Conservation (phyloP, 2,888 invertebrate species). For the Tachina lurida region DNA sequence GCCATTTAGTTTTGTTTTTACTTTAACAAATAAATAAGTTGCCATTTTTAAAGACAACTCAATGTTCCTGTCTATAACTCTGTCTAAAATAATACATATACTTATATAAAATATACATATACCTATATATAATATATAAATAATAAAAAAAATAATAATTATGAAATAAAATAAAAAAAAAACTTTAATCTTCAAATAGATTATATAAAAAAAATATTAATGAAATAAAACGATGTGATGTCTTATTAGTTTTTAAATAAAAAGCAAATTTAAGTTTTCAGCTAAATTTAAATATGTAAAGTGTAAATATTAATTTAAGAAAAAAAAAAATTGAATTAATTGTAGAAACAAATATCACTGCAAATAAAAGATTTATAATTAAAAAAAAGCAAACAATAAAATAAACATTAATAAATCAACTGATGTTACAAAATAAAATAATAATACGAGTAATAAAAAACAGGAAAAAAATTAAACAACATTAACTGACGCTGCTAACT, state of each 20-base stretch:
- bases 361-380: constrained; percentile 27
- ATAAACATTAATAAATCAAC: constrained; percentile 29
- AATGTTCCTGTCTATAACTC: constrained; percentile 65
- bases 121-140: neutral
- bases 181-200: constrained; percentile 11
- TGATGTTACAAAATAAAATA: constrained; percentile 24
- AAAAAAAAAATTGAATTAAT: constrained; percentile 37
- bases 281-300: constrained; percentile 18
- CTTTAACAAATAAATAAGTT: constrained; percentile 41
- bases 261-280: constrained; percentile 43
- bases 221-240: constrained; percentile 64
- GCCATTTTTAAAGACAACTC: constrained; percentile 68
- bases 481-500: constrained; percentile 22
- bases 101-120: neutral
- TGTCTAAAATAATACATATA: constrained; percentile 35
- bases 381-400: constrained; percentile 10
- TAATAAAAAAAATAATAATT: constrained; percentile 18
- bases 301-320: constrained; percentile 65
- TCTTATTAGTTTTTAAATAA: constrained; percentile 62
- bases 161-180: neutral
- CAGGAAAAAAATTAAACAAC: constrained; percentile 15
- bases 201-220: constrained; percentile 34
- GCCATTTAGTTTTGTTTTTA: constrained; percentile 15
- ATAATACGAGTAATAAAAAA: constrained; percentile 21
- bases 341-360: constrained; percentile 23